These are phyloP conservation scores for Eleginops maclovinus DNA, from an alignment of 2,113 vertebrate genomes.

Conservation along the genomic window DNA sequence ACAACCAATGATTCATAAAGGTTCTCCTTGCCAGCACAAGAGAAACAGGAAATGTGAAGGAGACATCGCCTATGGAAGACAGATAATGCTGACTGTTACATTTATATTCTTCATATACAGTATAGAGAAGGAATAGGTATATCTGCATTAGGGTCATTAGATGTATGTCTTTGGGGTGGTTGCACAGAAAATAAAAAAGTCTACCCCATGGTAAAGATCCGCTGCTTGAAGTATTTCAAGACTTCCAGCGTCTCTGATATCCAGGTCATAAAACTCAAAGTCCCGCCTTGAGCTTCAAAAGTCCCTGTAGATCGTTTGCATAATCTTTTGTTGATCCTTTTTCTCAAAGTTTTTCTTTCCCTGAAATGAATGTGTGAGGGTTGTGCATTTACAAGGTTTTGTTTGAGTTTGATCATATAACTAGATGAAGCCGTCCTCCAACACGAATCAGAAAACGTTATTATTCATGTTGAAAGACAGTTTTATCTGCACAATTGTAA, in stretches of 20 bases:
- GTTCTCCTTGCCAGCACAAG: constrained; percentile 44
- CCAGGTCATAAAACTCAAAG: constrained; percentile 50
- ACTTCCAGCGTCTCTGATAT: constrained; percentile 40
- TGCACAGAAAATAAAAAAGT: constrained; percentile 10
- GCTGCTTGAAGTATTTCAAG: constrained; percentile 35
- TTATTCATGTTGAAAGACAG: constrained; percentile 23
- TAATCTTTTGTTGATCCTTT: constrained; percentile 40
- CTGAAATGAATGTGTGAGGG: constrained; percentile 9
- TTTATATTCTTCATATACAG: not conserved
- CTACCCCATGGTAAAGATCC: constrained; percentile 27
- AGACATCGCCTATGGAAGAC: constrained; percentile 38
- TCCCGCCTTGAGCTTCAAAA: constrained; percentile 31
- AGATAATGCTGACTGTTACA: not conserved
- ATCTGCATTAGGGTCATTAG: not conserved
- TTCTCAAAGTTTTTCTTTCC: constrained; percentile 34
- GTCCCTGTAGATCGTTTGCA: constrained; percentile 39
- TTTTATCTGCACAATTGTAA: constrained; percentile 6
- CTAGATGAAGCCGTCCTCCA: too few species aligned
- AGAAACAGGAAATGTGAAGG: constrained; percentile 70
- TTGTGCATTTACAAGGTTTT: not conserved
- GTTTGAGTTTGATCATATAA: not conserved
- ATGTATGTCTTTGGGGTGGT: constrained; percentile 3
- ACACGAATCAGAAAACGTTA: too few species aligned
- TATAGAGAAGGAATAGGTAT: too few species aligned
- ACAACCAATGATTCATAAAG: constrained; percentile 83